Evolutionary conservation across 2,113 vertebrate species (phyloP), one percentile per base, ranked within the genome.

Genomic region (Bubalus kerabau): DNA sequence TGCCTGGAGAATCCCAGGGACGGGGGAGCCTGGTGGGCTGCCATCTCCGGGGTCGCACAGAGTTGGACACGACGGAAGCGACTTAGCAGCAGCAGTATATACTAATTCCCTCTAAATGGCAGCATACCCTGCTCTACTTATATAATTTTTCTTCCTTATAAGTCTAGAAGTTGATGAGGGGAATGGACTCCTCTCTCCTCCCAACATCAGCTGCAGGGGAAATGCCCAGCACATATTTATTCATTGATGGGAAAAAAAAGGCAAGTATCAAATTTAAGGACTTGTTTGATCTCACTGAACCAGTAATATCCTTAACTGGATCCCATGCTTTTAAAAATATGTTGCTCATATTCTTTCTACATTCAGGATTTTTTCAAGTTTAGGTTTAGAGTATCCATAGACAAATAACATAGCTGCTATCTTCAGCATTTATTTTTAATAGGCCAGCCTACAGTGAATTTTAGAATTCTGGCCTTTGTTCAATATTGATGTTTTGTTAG

Each of bases 341-440:
- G 84, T 40, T 89, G 24, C 24, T 89, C 13, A 67, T 71, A 57
- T 74, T 90, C 46, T 78, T 32, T 94, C 32, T 78, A 54, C 40
- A 80, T 52, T 83, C 71, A 56, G 40, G 54, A 19, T 83, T 46
- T 94, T 93, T 40, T 64, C 5, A 92, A 74, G n/a, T 43, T 92
- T 32, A 48, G 26, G 56, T 94, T 95, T 56, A 92, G 57, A 43
- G 43, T 91, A 89, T 94, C 86, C 60, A 54, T 89, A 43, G 36
- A 26, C 32, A 90, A 96, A 87, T 56, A 93, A 32, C 43, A 30
- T 32, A 95, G 28, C 60, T 92, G 11, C 60, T 93, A 0, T 60
- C 30, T 93, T 95, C n/a, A 88, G 92, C 50, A 83, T 96, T 1
- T 82, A 88, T 95, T 96, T 89, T 92, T 96, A 96, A 96, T 80